Evolutionary conservation across 2,888 invertebrate species (phyloP).

Genomic region (Gari tellinella): DNA sequence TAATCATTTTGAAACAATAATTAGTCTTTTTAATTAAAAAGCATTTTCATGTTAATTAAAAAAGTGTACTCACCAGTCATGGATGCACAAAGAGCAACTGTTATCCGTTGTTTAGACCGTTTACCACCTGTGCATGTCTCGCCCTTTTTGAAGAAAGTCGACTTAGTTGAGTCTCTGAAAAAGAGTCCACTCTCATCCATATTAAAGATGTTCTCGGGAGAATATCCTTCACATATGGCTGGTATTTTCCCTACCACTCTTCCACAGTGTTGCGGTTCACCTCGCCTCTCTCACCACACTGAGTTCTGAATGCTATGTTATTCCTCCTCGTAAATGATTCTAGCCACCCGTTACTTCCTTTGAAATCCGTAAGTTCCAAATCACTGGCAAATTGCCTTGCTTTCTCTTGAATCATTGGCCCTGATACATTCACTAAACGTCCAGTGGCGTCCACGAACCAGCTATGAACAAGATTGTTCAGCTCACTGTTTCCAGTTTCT

Average conservation of each 20-base stretch:
- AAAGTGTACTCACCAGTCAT: conserved; percentile 52
- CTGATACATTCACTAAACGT: conserved; percentile 9
- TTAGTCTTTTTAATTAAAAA: too few species aligned
- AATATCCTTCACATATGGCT: conserved; percentile 15
- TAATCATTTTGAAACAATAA: too few species aligned
- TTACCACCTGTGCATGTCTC: conserved; percentile 51
- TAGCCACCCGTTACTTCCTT: conserved; percentile 24
- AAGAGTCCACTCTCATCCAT: conserved; percentile 60
- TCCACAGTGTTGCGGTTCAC: conserved; percentile 13
- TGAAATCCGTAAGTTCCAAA: conserved; percentile 4
- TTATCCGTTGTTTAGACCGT: conserved; percentile 46
- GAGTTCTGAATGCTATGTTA: conserved; percentile 21
- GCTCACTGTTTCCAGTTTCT: conserved; percentile 15
- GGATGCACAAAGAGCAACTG: conserved; percentile 35
- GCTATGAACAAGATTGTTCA: conserved; percentile 13
- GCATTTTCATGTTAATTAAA: too few species aligned
- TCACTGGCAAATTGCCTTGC: conserved; percentile 20
- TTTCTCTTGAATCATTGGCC: conserved; percentile 24
- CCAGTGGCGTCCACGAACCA: conserved; percentile 30
- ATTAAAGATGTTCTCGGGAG: conserved; percentile 47
- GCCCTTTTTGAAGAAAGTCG: conserved; percentile 35
- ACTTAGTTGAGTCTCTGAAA: conserved; percentile 31
- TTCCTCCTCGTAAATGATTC: conserved; percentile 17
- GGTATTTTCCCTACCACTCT: conserved; percentile 31
- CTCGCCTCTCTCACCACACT: conserved; percentile 33